Evolutionary conservation across 2,888 invertebrate genomes (phyloP).

Genomic region (Embidobia sp.): DNA sequence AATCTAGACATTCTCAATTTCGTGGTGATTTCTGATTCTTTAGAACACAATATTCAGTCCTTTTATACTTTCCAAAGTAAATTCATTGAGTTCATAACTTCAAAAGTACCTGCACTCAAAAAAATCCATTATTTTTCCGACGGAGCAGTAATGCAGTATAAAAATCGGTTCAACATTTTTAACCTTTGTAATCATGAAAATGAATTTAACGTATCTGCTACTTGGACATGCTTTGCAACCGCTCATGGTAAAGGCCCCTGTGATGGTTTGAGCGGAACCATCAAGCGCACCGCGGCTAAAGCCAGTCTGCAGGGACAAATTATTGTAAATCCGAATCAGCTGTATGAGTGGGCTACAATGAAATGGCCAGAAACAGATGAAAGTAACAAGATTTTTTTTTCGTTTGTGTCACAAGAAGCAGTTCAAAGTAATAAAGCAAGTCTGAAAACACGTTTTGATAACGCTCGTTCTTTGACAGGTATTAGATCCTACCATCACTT

Average conservation of each 20-base stretch:
- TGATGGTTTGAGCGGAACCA: conserved; percentile 32
- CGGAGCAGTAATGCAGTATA: conserved; percentile 10
- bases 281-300: conserved; percentile 16
- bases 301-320: conserved; percentile 12
- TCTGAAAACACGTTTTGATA: too few relatives aligned
- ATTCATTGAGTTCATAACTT: conserved; percentile 9
- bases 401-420: too few relatives aligned
- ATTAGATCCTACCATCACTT: too few relatives aligned
- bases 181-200: conserved; percentile 1
- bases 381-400: too few relatives aligned
- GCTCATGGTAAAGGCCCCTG: conserved; percentile 36
- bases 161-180: background rate
- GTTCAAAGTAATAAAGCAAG: too few relatives aligned
- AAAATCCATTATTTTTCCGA: conserved; percentile 9
- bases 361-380: too few relatives aligned
- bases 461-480: too few relatives aligned
- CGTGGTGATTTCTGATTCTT: conserved; percentile 5
- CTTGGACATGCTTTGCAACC: conserved; percentile 26
- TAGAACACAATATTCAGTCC: conserved; percentile 10
- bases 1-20: conserved; percentile 5
- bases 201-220: conserved; percentile 10
- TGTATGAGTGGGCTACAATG: conserved; percentile 5
- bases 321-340: conserved; percentile 10
- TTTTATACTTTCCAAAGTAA: conserved; percentile 13
- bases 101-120: background rate